Base-by-base conservation (phyloP, 1,140 invertebrate genomes). In the Microplitis mediator region DNA sequence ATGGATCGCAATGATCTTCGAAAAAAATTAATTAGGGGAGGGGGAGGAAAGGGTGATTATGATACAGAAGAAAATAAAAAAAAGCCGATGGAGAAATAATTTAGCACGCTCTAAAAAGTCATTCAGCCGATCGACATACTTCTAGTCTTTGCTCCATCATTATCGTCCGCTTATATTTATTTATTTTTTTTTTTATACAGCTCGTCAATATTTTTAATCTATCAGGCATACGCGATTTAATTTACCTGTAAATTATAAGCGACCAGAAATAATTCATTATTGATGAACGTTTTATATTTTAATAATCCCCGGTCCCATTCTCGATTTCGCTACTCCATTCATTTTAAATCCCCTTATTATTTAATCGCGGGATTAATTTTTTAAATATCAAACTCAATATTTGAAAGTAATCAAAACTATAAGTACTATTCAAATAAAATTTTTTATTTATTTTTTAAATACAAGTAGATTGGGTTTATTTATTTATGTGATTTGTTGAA, bases 101-200 rank as follows among this genome's bases (percentile, higher is more conserved):
- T 68, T 58, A 54, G 34, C 14, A 68, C 66, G 66, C 66, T 68
- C 54, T 60, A 60, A 58, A 68, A 60, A 68, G 52, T 23, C 56
- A 14, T 32, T 60, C 52, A 68, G 6, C 66, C 66, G 54, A 68
- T 68, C 52, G 54, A 39, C 66, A 60, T 13, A 23, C 31, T 35
- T 50, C 6, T 23, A 54, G 23, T 67, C 64, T 67, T 50, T n/a
- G 31, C 9, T 32, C 4, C 31, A 31, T 14, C 13, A 14, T 52
- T 50, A 67, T 67, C 64, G 51, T 52, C 39, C 8, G 32, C 54
- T 54, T 31, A 14, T 65, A 51, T 67, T 9, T 67, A 4, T 32
- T 36, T 58, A 8, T 14, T 54, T 14, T 56, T 56, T 54, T 32
- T 32, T 34, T 13, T 34, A 31, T 8, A 61, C 23, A 11, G 4